Evolutionary conservation across 2,797 vertebrate species (phyloP).

Genomic region (Alcedo atthis): DNA sequence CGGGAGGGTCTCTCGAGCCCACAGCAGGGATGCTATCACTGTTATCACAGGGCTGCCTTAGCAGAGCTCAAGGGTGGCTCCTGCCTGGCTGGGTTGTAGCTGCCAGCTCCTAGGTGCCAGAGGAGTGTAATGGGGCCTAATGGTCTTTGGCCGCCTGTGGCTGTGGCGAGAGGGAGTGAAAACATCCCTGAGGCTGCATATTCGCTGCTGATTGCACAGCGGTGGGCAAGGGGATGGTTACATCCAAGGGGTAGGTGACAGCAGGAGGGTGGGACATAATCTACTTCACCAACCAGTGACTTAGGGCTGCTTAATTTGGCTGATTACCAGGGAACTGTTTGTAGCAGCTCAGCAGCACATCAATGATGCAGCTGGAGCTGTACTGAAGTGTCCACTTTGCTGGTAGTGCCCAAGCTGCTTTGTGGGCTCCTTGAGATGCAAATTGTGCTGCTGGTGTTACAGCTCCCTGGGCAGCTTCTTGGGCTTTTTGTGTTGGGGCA

Average conservation of each 20-base stretch:
- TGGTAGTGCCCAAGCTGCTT: not conserved
- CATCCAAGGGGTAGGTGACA: not conserved
- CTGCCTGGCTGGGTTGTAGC: rapidly evolving
- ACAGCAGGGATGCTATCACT: rapidly evolving
- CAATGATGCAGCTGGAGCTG: not conserved
- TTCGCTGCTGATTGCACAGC: not conserved
- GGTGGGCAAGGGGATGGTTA: not conserved
- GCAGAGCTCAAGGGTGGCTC: not conserved
- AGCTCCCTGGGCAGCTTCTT: not conserved
- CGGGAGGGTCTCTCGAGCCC: not conserved
- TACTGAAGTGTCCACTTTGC: not conserved
- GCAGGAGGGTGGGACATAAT: not conserved
- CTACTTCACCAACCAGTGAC: not conserved
- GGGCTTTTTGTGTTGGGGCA: not conserved
- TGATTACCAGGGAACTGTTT: not conserved
- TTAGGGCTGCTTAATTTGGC: slow-evolving; percentile 29
- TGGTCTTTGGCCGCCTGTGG: not conserved
- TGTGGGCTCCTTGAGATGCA: not conserved
- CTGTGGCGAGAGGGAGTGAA: not conserved
- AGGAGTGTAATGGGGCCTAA: not conserved
- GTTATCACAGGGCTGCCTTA: rapidly evolving
- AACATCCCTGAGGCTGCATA: not conserved
- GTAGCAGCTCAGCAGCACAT: not conserved
- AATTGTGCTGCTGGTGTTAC: not conserved
- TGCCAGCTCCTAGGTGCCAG: not conserved